These are phyloP conservation scores for Brachirus orientalis DNA, from an alignment of 2,113 vertebrate genomes.

Conservation along the genomic window DNA sequence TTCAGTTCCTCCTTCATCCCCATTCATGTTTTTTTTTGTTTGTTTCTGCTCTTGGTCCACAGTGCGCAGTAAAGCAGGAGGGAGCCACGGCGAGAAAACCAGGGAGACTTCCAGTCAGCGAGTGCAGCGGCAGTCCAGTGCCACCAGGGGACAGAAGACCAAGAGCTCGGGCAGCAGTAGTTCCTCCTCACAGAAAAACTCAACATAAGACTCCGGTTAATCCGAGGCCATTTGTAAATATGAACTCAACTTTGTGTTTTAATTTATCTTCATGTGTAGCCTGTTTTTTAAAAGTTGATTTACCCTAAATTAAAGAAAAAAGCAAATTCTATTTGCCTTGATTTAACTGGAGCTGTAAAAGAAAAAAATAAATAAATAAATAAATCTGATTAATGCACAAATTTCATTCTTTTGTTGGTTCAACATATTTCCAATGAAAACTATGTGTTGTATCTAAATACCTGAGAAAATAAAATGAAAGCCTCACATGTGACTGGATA, in stretches of 20 bases:
- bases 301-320: neutral
- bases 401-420: neutral
- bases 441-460: no score
- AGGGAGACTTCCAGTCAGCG: slow-evolving; percentile 83
- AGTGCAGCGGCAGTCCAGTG: slow-evolving; percentile 87
- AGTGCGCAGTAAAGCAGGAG: slow-evolving; percentile 85
- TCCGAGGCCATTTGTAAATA: slow-evolving; percentile 42
- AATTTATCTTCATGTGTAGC: neutral
- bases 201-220: slow-evolving; percentile 37
- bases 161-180: slow-evolving; percentile 86
- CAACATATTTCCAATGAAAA: neutral
- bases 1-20: neutral
- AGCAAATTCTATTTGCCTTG: no score
- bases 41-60: slow-evolving; percentile 14
- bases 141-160: slow-evolving; percentile 86
- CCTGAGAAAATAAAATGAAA: neutral
- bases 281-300: neutral
- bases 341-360: no score
- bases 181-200: slow-evolving; percentile 82
- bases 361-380: no score
- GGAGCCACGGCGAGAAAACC: slow-evolving; percentile 79
- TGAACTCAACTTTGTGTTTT: slow-evolving; percentile 3
- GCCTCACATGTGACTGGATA: neutral
- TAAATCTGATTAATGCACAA: neutral
- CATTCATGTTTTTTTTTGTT: no score